phyloP scores from a whole-genome alignment of 2,113 vertebrate species.

The Ranitomeya imitator region DNA sequence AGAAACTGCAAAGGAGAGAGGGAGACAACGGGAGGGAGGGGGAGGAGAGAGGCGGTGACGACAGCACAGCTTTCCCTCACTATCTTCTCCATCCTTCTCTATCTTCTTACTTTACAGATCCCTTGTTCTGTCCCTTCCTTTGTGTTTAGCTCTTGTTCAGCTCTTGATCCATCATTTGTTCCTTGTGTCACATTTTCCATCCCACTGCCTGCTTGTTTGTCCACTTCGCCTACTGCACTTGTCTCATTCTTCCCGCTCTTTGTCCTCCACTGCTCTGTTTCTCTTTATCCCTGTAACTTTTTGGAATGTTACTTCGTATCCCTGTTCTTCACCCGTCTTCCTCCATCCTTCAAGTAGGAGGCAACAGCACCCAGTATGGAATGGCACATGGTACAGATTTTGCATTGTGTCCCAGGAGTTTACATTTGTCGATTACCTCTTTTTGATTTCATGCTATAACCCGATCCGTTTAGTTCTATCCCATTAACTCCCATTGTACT shows the following conservation, averaged over 20 bases:
- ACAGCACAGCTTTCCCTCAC: conserved; percentile 3
- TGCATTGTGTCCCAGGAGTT: too few relatives aligned
- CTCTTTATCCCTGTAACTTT: not conserved
- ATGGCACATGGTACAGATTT: too few relatives aligned
- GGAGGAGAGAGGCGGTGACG: conserved; percentile 32
- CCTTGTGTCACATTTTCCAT: not conserved
- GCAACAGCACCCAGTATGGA: too few relatives aligned
- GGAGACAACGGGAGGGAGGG: not conserved
- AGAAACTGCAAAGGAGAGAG: conserved; percentile 33
- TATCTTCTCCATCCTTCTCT: conserved; percentile 45
- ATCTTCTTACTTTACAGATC: conserved; percentile 13
- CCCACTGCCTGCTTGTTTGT: not conserved
- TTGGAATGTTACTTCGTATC: not conserved
- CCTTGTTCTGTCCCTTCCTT: not conserved
- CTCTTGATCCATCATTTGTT: not conserved
- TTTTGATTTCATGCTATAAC: too few relatives aligned
- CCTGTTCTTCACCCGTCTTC: not conserved
- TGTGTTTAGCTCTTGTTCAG: not conserved
- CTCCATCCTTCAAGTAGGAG: not conserved
- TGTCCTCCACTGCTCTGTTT: not conserved
- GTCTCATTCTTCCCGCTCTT: not conserved
- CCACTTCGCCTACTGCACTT: not conserved
- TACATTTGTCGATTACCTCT: too few relatives aligned
- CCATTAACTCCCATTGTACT: too few relatives aligned
- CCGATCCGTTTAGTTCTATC: too few relatives aligned